Conservation (phyloP, 2,888 invertebrate species). For the Diarsia mendica region DNA sequence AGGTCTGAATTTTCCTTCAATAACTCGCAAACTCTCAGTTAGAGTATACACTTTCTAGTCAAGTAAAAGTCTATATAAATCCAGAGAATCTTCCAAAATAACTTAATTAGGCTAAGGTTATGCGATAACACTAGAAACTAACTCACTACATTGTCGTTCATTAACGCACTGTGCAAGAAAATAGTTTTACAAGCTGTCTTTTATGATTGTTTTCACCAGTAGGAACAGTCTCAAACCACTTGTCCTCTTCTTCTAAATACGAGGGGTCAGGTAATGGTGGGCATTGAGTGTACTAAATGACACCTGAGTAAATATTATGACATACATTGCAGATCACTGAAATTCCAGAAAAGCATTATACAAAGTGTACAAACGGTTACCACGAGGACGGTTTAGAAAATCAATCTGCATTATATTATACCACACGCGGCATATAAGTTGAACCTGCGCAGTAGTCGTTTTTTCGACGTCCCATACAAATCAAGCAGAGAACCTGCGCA, state of each 20-base stretch:
- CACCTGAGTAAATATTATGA: neutral
- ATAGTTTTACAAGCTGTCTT: neutral
- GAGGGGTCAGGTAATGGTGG: too few relatives aligned
- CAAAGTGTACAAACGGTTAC: neutral
- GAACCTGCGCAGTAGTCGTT: too few relatives aligned
- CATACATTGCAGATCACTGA: neutral
- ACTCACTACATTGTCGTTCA: neutral
- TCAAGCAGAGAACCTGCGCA: too few relatives aligned
- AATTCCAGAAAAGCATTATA: neutral
- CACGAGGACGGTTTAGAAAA: too few relatives aligned
- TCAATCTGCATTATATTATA: too few relatives aligned
- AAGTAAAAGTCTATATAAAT: neutral
- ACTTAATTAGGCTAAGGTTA: conserved; percentile 3
- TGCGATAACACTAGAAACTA: conserved; percentile 7
- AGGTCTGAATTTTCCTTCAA: neutral
- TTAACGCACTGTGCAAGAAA: conserved; percentile 36
- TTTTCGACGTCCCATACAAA: too few relatives aligned
- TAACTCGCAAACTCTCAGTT: neutral
- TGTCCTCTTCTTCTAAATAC: too few relatives aligned
- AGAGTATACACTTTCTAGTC: conserved; percentile 15
- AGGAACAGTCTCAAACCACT: too few relatives aligned
- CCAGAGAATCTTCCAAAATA: neutral
- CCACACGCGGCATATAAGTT: too few relatives aligned
- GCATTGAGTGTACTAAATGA: neutral
- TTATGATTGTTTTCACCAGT: neutral